These are phyloP conservation scores for Cryptotermes secundus DNA, from an alignment of 1,140 invertebrate species.

Conservation along the genomic window DNA sequence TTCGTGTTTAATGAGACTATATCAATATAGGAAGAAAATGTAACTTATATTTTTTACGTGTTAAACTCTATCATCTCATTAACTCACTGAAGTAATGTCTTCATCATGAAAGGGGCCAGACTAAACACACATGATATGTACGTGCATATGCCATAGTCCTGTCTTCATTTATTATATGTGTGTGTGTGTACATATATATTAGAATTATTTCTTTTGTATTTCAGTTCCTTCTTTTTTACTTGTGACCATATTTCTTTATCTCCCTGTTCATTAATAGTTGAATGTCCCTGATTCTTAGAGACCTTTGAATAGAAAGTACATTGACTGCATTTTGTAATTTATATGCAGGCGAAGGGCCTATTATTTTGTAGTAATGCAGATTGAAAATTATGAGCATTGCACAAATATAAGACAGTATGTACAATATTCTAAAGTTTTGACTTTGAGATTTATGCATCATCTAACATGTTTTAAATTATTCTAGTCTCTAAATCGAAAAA, in stretches of 20 bases:
- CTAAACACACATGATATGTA: background rate
- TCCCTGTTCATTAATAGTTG: background rate
- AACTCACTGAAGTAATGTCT: background rate
- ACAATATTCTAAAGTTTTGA: constrained; percentile 37
- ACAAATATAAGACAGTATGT: constrained; percentile 35
- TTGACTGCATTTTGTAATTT: constrained; percentile 4
- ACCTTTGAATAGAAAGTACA: background rate
- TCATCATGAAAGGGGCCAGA: constrained; percentile 10
- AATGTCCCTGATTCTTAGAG: background rate
- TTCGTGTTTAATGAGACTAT: background rate
- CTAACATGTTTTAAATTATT: constrained; percentile 27
- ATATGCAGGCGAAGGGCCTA: background rate
- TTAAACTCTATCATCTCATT: background rate
- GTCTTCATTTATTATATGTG: background rate
- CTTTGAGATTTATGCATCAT: constrained; percentile 31
- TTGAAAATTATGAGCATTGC: constrained; percentile 14
- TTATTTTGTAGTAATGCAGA: background rate
- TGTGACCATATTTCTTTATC: background rate
- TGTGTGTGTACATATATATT: background rate
- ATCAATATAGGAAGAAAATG: background rate
- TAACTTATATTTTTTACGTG: background rate
- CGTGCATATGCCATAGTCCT: background rate
- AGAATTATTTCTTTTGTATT: background rate
- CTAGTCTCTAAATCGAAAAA: constrained; percentile 20
- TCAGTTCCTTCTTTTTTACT: background rate